phyloP scores from a whole-genome alignment of 2,888 invertebrate species.

The Imbricaverruca yamaguchii region DNA sequence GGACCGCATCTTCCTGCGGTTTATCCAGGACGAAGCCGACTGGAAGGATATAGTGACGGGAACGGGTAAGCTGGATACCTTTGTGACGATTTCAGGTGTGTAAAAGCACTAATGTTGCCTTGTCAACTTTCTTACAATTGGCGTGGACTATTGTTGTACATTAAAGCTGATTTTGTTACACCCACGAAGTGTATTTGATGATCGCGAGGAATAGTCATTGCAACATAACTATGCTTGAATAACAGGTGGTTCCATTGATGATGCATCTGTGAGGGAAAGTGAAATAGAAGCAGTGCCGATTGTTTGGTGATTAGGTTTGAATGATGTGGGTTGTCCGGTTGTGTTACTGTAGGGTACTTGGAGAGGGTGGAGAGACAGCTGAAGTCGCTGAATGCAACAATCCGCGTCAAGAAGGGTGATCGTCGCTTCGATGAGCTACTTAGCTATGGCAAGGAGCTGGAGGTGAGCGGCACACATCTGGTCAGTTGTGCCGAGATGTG shows the following conservation, averaged over 20 bases:
- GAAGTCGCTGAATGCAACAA: slow-evolving; percentile 64
- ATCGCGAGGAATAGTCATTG: no score
- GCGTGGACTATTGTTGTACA: no score
- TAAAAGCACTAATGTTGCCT: no score
- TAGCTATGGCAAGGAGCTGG: slow-evolving; percentile 64
- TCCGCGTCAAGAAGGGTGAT: slow-evolving; percentile 63
- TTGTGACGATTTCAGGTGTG: no score
- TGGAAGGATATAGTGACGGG: slow-evolving; percentile 71
- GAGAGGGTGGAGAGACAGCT: slow-evolving; percentile 70
- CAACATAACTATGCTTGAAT: no score
- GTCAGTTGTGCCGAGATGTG: no score
- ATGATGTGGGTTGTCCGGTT: background rate
- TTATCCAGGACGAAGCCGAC: slow-evolving; percentile 66
- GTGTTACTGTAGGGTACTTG: slow-evolving; percentile 54
- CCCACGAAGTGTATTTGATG: no score
- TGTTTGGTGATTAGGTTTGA: background rate
- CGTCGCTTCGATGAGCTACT: slow-evolving; percentile 65
- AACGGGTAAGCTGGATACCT: slow-evolving; percentile 49
- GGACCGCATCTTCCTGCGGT: slow-evolving; percentile 67
- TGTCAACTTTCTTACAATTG: no score
- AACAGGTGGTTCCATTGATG: background rate
- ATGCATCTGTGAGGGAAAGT: background rate
- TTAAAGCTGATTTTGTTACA: no score
- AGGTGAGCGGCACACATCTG: slow-evolving; percentile 42
- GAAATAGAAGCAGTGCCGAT: no score